These are phyloP conservation scores for Alcis repandata DNA, from an alignment of 2,888 invertebrate species.

Conservation along the genomic window DNA sequence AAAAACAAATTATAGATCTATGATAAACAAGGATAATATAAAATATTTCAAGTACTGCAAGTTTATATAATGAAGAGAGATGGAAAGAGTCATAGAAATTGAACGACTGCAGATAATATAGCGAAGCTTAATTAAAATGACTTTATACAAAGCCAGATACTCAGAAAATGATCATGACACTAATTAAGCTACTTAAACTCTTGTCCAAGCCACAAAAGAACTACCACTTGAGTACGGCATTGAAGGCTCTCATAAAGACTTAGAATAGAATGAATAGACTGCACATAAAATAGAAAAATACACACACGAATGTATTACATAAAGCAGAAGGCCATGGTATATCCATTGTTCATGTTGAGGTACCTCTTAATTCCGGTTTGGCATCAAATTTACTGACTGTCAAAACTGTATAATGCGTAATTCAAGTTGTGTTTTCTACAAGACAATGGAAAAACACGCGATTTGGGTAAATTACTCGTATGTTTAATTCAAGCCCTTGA, in stretches of 20 bases:
- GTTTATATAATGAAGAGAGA: not conserved
- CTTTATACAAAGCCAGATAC: slow-evolving; percentile 29
- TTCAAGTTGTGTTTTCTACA: slow-evolving; percentile 19
- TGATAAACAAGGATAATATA: not conserved
- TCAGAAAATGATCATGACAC: slow-evolving; percentile 27
- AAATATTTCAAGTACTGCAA: not conserved
- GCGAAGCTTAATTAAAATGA: not conserved
- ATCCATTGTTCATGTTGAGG: slow-evolving; percentile 38
- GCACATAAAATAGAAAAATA: slow-evolving; percentile 24
- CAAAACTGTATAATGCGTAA: slow-evolving; percentile 35
- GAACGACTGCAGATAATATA: not conserved
- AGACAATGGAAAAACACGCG: slow-evolving; percentile 38
- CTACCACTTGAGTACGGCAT: slow-evolving; percentile 21
- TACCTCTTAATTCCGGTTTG: slow-evolving; percentile 42
- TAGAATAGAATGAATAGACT: slow-evolving; percentile 25
- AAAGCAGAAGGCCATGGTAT: slow-evolving; percentile 39
- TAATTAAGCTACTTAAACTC: slow-evolving; percentile 25
- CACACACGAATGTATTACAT: slow-evolving; percentile 25
- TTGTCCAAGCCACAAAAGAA: slow-evolving; percentile 13
- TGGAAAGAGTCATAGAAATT: not conserved
- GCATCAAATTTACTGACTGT: slow-evolving; percentile 42
- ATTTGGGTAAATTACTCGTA: slow-evolving; percentile 32
- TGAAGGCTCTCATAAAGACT: slow-evolving; percentile 20
- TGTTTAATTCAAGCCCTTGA: slow-evolving; percentile 9
- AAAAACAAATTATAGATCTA: too few species aligned